Percentiles rank a stretch among this genome's conserved stretches.
Evolutionary conservation across 1,140 invertebrate species (phyloP).

Genomic region (Saccostrea cuccullata): DNA sequence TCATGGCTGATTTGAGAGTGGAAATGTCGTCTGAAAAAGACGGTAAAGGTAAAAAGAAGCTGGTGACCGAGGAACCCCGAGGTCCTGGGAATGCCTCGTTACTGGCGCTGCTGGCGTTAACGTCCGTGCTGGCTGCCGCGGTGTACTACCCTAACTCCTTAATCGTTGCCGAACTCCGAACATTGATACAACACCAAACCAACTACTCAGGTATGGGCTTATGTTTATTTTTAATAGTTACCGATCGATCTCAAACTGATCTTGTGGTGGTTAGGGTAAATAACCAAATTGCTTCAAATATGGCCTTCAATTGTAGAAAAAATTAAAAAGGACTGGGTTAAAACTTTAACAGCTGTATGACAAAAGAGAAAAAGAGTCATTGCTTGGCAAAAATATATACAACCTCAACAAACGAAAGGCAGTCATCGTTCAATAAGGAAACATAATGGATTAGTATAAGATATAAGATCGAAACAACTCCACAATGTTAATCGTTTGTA

Average conservation of each 20-base stretch:
- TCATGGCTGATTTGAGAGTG: constrained; percentile 36
- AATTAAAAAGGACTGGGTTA: too few species aligned
- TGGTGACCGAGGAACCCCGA: background rate
- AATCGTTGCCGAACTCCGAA: constrained; percentile 28
- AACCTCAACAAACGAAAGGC: too few species aligned
- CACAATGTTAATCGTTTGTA: too few species aligned
- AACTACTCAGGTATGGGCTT: background rate
- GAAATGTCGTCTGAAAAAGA: constrained; percentile 37
- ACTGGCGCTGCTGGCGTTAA: constrained; percentile 13
- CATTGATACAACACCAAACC: constrained; percentile 25
- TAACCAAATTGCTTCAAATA: background rate
- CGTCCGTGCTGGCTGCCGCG: constrained; percentile 12
- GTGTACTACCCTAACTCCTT: constrained; percentile 36
- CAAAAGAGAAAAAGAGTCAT: too few species aligned
- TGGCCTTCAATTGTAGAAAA: too few species aligned
- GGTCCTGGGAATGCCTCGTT: background rate
- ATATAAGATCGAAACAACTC: too few species aligned
- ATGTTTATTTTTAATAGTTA: background rate
- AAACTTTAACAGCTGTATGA: too few species aligned
- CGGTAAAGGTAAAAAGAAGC: background rate
- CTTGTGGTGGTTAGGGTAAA: background rate
- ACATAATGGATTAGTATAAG: too few species aligned
- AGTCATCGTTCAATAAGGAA: too few species aligned
- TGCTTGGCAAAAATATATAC: too few species aligned
- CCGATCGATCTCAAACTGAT: background rate